Base-by-base conservation (phyloP, 1,140 invertebrate species). In the Harpegnathos saltator region DNA sequence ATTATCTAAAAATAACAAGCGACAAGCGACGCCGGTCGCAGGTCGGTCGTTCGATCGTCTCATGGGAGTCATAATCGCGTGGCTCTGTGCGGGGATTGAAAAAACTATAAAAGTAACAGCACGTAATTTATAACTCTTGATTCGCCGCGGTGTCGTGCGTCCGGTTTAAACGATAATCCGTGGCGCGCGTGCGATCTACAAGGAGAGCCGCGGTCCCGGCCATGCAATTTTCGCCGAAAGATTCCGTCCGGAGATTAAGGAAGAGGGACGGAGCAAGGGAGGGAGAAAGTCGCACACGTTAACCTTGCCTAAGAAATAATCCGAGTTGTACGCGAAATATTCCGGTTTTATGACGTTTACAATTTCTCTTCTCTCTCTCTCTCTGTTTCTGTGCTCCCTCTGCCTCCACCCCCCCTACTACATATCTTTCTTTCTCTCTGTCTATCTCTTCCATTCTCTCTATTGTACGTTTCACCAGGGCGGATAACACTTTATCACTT, bases 1-100 rank as follows among this genome's bases (percentile, higher is more conserved):
- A 66, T 78, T 56, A 80, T 80, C 75, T 69, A 69, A 80, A 80
- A 80, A 71, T 80, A 80, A 80, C 75, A 58, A 59, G 75, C 65
- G 54, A 56, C 17, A 17, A 17, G 15, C 52, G 65, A 58, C 65
- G 65, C 65, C 75, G 19, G 33, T n/a, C n/a, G n/a, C 52, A 15
- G 33, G 63, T 78, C 52, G 48, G 63, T 78, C 52, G 48, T 66
- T 38, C 15, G 63, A 52, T 33, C 33, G 75, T 78, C 75, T 78
- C 75, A 50, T n/a, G 63, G 50, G 75, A 58, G 33, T 58, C 63
- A 58, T 78, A 78, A 68, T 78, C 63, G 63, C 63, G 63, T 58
- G 52, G 52, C 52, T 19, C 7, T 24, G 22, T 12, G 33, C 3
- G 65, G 22, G 52, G 75, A 69, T 69, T 69, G 65, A 58, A 80